phyloP scores from a whole-genome alignment of 2,888 invertebrate genomes.

The Morpho helenor region DNA sequence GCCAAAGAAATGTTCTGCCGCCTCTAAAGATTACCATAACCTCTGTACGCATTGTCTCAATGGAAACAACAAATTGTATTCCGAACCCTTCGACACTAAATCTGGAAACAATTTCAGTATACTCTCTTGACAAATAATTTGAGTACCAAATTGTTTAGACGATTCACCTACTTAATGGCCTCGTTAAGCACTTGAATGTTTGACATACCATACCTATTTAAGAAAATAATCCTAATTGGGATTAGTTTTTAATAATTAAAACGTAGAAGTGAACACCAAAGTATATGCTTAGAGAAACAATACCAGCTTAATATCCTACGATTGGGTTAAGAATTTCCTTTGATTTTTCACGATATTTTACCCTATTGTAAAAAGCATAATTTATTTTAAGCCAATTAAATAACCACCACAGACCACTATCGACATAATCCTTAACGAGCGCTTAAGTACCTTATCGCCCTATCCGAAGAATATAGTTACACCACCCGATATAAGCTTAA shows the following conservation, averaged over 20 bases:
- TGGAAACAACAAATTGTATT: slow-evolving; percentile 45
- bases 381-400: too few species aligned
- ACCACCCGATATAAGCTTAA: too few species aligned
- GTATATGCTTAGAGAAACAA: too few species aligned
- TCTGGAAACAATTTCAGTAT: slow-evolving; percentile 73
- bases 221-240: slow-evolving; percentile 14
- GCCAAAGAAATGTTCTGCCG: slow-evolving; percentile 26
- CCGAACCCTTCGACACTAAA: slow-evolving; percentile 66
- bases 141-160: slow-evolving; percentile 61
- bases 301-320: too few species aligned
- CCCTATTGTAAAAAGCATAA: too few species aligned
- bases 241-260: slow-evolving; percentile 4
- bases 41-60: slow-evolving; percentile 46
- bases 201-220: slow-evolving; percentile 32
- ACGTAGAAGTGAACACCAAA: background rate
- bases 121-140: slow-evolving; percentile 70
- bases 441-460: too few species aligned
- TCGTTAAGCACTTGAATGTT: slow-evolving; percentile 50
- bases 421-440: too few species aligned
- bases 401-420: too few species aligned
- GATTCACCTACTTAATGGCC: slow-evolving; percentile 54
- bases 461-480: too few species aligned
- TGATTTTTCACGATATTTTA: too few species aligned
- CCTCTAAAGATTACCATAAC: slow-evolving; percentile 43
- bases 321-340: too few species aligned